phyloP scores from a whole-genome alignment of 2,797 vertebrate species.

The Fistularia tabacaria region DNA sequence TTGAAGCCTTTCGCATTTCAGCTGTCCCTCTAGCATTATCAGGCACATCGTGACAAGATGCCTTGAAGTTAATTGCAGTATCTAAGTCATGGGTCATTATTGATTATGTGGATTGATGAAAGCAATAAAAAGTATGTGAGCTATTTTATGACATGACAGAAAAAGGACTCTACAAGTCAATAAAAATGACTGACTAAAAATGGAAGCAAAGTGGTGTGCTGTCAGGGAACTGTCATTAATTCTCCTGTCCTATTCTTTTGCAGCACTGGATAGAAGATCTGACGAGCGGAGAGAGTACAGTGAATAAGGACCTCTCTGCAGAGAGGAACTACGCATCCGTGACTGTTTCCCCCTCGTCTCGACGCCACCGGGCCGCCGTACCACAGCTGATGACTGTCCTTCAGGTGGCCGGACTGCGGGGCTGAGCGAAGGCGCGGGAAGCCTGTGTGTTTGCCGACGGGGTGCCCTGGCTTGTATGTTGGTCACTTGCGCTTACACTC shows the following conservation, averaged over 20 bases:
- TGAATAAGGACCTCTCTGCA: constrained; percentile 56
- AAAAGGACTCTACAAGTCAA: constrained; percentile 56
- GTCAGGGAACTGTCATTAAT: constrained; percentile 62
- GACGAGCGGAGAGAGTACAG: constrained; percentile 47
- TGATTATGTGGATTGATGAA: constrained; percentile 59
- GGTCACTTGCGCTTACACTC: constrained; percentile 59
- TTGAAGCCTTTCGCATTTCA: constrained; percentile 27
- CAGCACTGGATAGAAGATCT: constrained; percentile 69
- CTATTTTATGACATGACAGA: constrained; percentile 56
- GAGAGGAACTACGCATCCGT: constrained; percentile 34
- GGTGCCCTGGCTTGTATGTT: constrained; percentile 64
- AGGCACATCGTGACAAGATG: constrained; percentile 40
- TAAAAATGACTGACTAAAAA: constrained; percentile 65
- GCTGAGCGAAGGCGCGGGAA: constrained; percentile 57
- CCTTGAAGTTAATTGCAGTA: constrained; percentile 45
- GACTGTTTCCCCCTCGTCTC: constrained; percentile 32
- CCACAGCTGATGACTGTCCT: constrained; percentile 68
- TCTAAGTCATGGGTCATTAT: constrained; percentile 30
- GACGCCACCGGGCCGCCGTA: constrained; percentile 37
- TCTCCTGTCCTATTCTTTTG: constrained; percentile 58
- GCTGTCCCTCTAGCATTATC: constrained; percentile 30
- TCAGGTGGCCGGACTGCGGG: constrained; percentile 54
- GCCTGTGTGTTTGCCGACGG: constrained; percentile 46
- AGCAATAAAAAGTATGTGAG: constrained; percentile 50
- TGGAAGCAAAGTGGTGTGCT: constrained; percentile 47